Evolutionary conservation across 2,888 invertebrate genomes (phyloP).

Genomic region (Microctonus brassicae): DNA sequence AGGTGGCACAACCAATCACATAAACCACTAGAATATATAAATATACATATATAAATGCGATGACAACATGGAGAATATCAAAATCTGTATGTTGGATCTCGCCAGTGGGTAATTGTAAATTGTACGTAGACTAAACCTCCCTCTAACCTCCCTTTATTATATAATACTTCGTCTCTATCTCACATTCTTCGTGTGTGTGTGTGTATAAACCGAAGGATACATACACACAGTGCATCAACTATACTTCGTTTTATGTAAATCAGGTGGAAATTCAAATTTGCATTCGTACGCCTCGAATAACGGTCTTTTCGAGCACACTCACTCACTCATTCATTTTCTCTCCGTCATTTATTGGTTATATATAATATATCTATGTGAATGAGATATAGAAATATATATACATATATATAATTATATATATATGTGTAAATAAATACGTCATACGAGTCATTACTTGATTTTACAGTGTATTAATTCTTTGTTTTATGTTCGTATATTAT

Average conservation of each 20-base stretch:
- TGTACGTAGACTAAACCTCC: conserved; percentile 9
- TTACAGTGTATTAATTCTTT: neutral
- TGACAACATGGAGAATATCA: conserved; percentile 19
- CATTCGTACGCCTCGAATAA: conserved; percentile 42
- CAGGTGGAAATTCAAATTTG: conserved; percentile 45
- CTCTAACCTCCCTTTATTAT: neutral
- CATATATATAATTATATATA: neutral
- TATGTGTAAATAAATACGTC: neutral
- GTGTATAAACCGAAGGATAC: too few relatives aligned
- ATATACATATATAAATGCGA: too few relatives aligned
- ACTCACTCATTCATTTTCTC: neutral
- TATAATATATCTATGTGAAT: too few relatives aligned
- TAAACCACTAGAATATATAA: neutral
- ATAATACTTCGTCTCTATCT: neutral
- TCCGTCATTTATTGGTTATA: too few relatives aligned
- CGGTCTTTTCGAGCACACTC: conserved; percentile 12
- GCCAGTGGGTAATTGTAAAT: neutral
- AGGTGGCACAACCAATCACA: neutral
- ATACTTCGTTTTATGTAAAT: conserved; percentile 31
- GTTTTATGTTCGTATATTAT: neutral
- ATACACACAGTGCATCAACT: neutral
- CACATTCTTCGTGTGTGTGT: neutral
- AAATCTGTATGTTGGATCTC: conserved; percentile 10
- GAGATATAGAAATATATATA: too few relatives aligned
- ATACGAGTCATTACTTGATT: conserved; percentile 13